Percentiles rank a stretch among this genome's conserved stretches.
These are phyloP conservation scores for Sceliomorpha sp. DNA, from an alignment of 2,888 invertebrate genomes.

Conservation along the genomic window DNA sequence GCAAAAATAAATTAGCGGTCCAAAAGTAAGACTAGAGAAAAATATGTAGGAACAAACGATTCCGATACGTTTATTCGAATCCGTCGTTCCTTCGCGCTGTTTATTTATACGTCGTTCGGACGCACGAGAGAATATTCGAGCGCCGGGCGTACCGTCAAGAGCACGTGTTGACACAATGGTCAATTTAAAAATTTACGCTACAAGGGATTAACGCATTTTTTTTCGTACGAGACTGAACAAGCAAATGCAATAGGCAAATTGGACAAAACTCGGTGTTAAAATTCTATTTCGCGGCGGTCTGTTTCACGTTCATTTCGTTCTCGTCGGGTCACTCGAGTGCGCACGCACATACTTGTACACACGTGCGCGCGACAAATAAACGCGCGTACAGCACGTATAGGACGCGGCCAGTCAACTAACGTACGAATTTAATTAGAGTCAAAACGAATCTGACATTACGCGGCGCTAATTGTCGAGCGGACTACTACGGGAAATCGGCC, in stretches of 20 bases:
- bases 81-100: constrained; percentile 30
- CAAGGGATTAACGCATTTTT: constrained; percentile 49
- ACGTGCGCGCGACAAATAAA: constrained; percentile 5
- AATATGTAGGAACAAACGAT: constrained; percentile 11
- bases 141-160: constrained; percentile 39
- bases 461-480: constrained; percentile 63
- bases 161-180: constrained; percentile 52
- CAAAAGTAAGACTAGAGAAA: constrained; percentile 13
- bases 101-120: constrained; percentile 41
- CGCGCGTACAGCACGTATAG: constrained; percentile 28
- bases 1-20: constrained; percentile 3
- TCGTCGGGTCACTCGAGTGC: constrained; percentile 30
- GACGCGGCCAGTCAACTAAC: constrained; percentile 45
- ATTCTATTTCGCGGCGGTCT: constrained; percentile 45
- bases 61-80: constrained; percentile 16
- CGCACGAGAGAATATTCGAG: constrained; percentile 37
- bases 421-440: constrained; percentile 62
- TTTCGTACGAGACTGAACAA: constrained; percentile 46
- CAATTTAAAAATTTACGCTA: constrained; percentile 54
- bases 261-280: constrained; percentile 51
- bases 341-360: constrained; percentile 10
- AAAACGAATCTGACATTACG: constrained; percentile 60
- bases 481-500: constrained; percentile 60
- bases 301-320: constrained; percentile 45
- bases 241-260: constrained; percentile 49